A percentile compares a stretch with the other conserved stretches of the same genome.
phyloP scores from a whole-genome alignment of 2,888 invertebrate species.

The Mantis religiosa region DNA sequence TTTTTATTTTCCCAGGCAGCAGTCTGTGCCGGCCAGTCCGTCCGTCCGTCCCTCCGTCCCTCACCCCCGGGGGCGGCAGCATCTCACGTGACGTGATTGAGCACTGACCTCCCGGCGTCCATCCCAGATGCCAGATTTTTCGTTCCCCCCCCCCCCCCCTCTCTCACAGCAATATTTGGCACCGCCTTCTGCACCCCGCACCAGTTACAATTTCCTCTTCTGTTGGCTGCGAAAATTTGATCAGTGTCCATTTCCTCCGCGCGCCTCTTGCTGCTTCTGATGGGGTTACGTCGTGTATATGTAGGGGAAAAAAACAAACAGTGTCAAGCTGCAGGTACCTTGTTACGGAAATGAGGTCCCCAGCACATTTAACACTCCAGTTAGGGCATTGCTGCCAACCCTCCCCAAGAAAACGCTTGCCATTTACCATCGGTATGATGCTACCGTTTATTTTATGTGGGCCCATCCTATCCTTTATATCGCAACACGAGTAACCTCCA shows the following conservation, averaged over 20 bases:
- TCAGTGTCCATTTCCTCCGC: slow-evolving; percentile 14
- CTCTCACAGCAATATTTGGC: no score
- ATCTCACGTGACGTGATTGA: neutral
- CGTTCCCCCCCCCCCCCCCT: neutral
- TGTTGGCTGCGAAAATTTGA: slow-evolving; percentile 18
- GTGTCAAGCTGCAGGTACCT: neutral
- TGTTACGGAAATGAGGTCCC: slow-evolving; percentile 21
- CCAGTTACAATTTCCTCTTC: slow-evolving; percentile 23
- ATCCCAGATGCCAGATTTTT: slow-evolving; percentile 16
- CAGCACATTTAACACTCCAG: slow-evolving; percentile 21
- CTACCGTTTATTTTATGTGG: no score
- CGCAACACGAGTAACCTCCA: no score
- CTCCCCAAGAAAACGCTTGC: neutral
- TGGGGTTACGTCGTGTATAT: neutral
- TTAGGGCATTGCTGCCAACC: neutral
- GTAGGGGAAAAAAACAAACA: slow-evolving; percentile 7
- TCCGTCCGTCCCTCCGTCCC: slow-evolving; percentile 13
- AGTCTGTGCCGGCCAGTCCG: neutral
- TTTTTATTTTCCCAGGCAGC: slow-evolving; percentile 16
- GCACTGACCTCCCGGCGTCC: neutral
- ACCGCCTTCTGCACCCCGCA: neutral
- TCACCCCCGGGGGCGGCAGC: slow-evolving; percentile 48
- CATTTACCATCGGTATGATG: no score
- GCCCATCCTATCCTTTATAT: no score
- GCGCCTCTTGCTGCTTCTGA: neutral